phyloP scores from a whole-genome alignment of 2,113 vertebrate species.

The Syngnathus typhle region DNA sequence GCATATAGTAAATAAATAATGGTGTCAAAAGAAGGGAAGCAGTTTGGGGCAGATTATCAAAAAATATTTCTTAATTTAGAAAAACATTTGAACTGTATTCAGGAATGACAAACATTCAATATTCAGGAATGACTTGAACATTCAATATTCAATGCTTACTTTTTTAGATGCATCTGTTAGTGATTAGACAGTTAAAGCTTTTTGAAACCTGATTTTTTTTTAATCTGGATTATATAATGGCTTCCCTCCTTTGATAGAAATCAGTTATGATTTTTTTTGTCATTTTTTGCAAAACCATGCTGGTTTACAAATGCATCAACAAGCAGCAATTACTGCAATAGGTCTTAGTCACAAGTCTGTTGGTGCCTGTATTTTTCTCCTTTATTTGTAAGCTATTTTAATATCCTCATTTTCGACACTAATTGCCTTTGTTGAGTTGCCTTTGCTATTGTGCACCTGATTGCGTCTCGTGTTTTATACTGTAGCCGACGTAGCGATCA shows the following conservation, averaged over 20 bases:
- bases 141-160: neutral
- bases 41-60: neutral
- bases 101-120: neutral
- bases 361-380: neutral
- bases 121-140: neutral
- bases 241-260: neutral
- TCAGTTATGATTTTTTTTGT: neutral
- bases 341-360: neutral
- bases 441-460: neutral
- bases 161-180: too few relatives aligned
- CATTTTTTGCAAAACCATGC: neutral
- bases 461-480: neutral
- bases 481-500: neutral
- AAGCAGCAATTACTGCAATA: neutral
- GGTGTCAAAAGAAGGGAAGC: neutral
- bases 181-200: too few relatives aligned
- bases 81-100: neutral
- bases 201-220: too few relatives aligned
- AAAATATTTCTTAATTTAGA: neutral
- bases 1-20: neutral
- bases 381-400: neutral
- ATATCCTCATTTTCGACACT: neutral
- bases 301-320: neutral
- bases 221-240: too few relatives aligned
- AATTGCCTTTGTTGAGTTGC: neutral